Evolutionary conservation across 2,888 invertebrate species (phyloP), one percentile per base, ranked within the genome.

Genomic region (Acleris sparsana): DNA sequence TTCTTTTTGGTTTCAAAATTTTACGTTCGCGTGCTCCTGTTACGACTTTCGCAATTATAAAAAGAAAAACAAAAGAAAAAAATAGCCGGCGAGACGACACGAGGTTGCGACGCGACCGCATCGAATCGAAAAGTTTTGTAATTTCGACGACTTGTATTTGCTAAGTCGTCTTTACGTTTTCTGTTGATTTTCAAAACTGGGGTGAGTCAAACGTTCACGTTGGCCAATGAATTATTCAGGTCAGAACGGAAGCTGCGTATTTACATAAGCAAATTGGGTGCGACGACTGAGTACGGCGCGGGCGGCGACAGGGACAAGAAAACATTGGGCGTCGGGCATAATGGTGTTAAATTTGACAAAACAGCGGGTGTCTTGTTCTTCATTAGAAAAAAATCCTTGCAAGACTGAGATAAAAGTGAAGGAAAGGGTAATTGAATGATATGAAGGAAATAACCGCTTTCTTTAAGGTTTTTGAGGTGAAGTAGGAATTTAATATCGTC

Each of bases 251-350:
- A 89, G 87, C 90, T 87, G 87, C 82, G 88, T 91, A 91, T 92
- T 92, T 92, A 91, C 92, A 90, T 90, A 92, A 90, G 89, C 88
- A 91, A 91, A 91, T 91, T 91, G 91, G 87, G 87, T 89, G 87
- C 87, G 86, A 85, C 83, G 67, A 69, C 68, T 63, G 63, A 66
- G 65, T 72, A 72, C 71, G 70, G 74, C 73, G 75, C 73, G 73
- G 73, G 71, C 71, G 71, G 60, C 63, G 70, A 69, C 67, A 62
- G 65, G 64, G 69, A 62, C 69, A 69, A 71, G 71, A 67, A 72
- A 71, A 70, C 60, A 60, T 63, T 64, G 46, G 62, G 64, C 59
- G 61, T 7, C 53, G 60, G 46, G 56, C 62, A 63, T 56, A 66
- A 49, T 55, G 66, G 62, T 66, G 65, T 58, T 62, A 55, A 56